A percentile compares a stretch with the other conserved stretches of the same genome.
phyloP scores from a whole-genome alignment of 2,797 vertebrate genomes.

The Ataeniobius toweri region DNA sequence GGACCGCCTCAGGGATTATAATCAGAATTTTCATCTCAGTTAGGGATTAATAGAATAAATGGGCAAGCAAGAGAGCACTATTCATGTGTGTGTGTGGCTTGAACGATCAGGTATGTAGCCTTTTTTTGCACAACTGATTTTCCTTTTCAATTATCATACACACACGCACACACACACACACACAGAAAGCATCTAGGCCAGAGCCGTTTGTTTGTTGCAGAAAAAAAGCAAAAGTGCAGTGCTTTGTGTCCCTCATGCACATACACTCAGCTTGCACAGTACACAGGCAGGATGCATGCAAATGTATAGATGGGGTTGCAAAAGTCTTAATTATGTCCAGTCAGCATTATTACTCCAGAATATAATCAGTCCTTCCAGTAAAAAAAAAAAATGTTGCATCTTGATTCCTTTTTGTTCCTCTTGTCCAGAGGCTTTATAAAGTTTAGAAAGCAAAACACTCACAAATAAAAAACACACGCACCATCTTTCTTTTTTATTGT shows the following conservation, averaged over 20 bases:
- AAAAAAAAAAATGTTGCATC: not conserved
- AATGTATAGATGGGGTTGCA: not conserved
- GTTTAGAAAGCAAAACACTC: conserved; percentile 7
- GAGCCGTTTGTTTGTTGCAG: not conserved
- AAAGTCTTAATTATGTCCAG: not conserved
- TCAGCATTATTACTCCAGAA: too few relatives aligned
- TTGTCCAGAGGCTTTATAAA: not conserved
- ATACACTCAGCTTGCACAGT: conserved; percentile 1
- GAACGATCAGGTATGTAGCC: conserved; percentile 30
- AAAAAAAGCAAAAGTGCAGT: not conserved
- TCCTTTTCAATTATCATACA: not conserved
- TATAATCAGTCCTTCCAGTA: not conserved
- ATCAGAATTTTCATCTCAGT: conserved; percentile 78
- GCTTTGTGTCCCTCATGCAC: conserved; percentile 55
- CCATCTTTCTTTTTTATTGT: conserved; percentile 41
- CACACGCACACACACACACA: conserved; percentile 34
- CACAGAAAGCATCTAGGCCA: conserved; percentile 49
- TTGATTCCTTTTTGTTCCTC: conserved; percentile 6
- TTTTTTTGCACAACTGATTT: conserved; percentile 60
- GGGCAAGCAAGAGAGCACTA: conserved; percentile 53
- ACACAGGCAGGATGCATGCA: not conserved
- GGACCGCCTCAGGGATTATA: conserved; percentile 71
- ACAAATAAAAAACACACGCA: not conserved
- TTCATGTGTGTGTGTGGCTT: conserved; percentile 18
- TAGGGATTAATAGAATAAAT: conserved; percentile 79